Conservation (phyloP, 2,113 vertebrate species). For the Puntigrus tetrazona region DNA sequence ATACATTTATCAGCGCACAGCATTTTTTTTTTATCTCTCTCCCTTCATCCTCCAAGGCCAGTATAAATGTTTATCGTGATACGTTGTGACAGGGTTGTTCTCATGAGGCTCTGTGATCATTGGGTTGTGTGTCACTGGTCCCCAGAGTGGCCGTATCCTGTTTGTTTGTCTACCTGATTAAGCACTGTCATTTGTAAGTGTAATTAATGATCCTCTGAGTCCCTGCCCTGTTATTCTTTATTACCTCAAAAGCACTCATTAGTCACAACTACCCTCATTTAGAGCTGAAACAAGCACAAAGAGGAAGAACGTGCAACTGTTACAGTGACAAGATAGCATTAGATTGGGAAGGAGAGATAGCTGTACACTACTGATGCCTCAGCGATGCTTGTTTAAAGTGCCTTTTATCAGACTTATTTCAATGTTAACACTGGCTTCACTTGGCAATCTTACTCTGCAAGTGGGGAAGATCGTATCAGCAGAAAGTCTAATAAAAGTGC, state of each 20-base stretch:
- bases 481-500: constrained; percentile 23
- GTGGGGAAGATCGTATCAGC: neutral
- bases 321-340: neutral
- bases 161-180: constrained; percentile 55
- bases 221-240: constrained; percentile 13
- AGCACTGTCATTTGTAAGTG: constrained; percentile 45
- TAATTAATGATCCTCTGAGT: constrained; percentile 51
- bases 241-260: constrained; percentile 9
- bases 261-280: neutral
- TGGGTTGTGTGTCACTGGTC: constrained; percentile 40
- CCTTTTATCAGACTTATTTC: constrained; percentile 22
- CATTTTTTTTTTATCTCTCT: neutral
- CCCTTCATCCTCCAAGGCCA: neutral
- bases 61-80: constrained; percentile 37
- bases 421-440: neutral
- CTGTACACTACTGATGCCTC: neutral
- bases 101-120: constrained; percentile 14
- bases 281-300: constrained; percentile 1
- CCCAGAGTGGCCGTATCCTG: constrained; percentile 27
- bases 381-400: constrained; percentile 12
- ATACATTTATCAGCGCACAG: neutral
- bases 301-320: neutral
- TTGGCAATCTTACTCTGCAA: neutral
- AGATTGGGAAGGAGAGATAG: neutral
- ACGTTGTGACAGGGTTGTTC: constrained; percentile 39